Conservation (phyloP, 1,140 invertebrate species). For the Eumaeus atala region DNA sequence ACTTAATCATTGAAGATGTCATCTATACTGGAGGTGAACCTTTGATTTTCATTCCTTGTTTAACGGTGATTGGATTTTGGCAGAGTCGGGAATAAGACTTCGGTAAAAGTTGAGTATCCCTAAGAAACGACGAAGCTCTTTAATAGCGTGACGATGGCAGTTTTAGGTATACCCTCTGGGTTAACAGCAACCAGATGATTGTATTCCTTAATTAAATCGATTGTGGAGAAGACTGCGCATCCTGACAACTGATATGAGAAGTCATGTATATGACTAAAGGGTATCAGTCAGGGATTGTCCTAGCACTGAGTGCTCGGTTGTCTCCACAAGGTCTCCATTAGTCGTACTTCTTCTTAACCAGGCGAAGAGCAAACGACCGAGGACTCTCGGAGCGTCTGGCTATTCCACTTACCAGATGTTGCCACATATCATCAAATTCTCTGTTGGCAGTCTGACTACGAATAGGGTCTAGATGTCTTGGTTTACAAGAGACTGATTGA, state of each 20-base stretch:
- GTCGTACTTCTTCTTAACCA: background rate
- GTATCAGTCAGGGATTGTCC: background rate
- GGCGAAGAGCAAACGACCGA: constrained; percentile 1
- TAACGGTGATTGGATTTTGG: constrained; percentile 14
- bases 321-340: background rate
- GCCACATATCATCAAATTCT: background rate
- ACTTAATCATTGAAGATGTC: no score
- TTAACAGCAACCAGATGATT: background rate
- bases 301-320: constrained; percentile 1
- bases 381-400: no score
- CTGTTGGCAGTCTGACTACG: background rate
- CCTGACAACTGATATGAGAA: background rate
- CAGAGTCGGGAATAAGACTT: constrained; percentile 15
- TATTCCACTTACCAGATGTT: background rate
- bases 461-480: no score
- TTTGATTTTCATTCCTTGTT: no score
- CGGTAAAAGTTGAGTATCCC: constrained; percentile 23
- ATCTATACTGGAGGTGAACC: no score
- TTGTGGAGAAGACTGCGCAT: background rate
- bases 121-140: constrained; percentile 16
- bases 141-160: background rate
- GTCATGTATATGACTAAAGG: constrained; percentile 1
- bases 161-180: background rate
- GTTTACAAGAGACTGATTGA: constrained; percentile 8
- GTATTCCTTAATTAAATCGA: background rate